Evolutionary conservation across 2,888 invertebrate species (phyloP).

Genomic region (Ormyrus nitidulus): DNA sequence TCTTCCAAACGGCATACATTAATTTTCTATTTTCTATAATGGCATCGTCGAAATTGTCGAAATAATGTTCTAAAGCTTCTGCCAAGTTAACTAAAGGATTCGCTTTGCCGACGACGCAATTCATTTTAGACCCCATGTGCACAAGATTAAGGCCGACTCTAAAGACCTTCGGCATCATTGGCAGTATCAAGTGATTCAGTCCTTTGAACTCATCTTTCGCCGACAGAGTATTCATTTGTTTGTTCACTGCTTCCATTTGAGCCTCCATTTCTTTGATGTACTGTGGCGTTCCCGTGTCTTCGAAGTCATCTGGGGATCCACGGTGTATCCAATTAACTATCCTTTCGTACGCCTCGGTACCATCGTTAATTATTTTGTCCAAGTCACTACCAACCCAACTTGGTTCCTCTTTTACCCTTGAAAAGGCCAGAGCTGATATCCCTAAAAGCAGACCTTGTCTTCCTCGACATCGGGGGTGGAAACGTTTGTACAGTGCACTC

Average conservation of each 20-base stretch:
- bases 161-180: constrained; percentile 65
- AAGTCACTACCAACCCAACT: constrained; percentile 60
- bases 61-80: constrained; percentile 69
- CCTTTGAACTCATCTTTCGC: constrained; percentile 20
- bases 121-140: constrained; percentile 60
- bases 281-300: constrained; percentile 22
- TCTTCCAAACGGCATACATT: constrained; percentile 68
- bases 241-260: too few species aligned
- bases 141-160: constrained; percentile 63
- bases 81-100: constrained; percentile 69
- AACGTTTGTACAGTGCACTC: constrained; percentile 62
- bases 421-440: constrained; percentile 63
- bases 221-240: not conserved
- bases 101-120: constrained; percentile 64
- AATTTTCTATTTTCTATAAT: constrained; percentile 68
- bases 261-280: too few species aligned
- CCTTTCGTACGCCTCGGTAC: constrained; percentile 61
- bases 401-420: constrained; percentile 61
- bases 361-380: constrained; percentile 54
- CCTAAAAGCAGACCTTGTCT: constrained; percentile 67
- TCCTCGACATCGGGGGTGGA: constrained; percentile 60
- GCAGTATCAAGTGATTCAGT: constrained; percentile 64
- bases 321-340: constrained; percentile 63
- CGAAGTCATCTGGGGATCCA: constrained; percentile 54
- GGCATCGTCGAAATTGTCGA: constrained; percentile 63